Evolutionary conservation across 2,888 invertebrate genomes (phyloP).

Genomic region (Patella depressa): DNA sequence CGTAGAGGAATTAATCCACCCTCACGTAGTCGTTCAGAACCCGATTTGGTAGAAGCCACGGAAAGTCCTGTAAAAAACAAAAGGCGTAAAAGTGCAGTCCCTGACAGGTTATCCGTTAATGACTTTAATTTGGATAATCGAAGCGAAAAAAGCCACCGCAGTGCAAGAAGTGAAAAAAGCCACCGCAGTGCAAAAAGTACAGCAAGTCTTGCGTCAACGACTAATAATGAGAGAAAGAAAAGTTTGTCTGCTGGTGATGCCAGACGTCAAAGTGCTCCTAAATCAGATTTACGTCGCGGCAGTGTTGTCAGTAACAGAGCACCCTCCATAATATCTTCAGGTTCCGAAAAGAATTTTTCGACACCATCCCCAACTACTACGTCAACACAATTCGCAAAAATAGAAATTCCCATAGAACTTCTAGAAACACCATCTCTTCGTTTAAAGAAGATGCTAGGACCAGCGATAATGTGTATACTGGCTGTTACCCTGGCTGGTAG

Average conservation of each 20-base stretch:
- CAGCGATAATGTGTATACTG: conserved; percentile 49
- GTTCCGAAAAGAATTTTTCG: background rate
- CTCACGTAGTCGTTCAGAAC: background rate
- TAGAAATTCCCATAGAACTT: conserved; percentile 33
- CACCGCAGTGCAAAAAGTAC: background rate
- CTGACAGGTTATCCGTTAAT: background rate
- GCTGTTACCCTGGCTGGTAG: conserved; percentile 51
- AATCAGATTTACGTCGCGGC: background rate
- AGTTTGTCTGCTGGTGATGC: background rate
- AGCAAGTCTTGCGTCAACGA: background rate
- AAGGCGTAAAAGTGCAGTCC: background rate
- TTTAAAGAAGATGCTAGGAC: conserved; percentile 38
- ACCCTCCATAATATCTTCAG: background rate
- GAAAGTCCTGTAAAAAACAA: background rate
- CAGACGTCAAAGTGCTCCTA: background rate
- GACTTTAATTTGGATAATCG: background rate
- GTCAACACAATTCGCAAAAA: conserved; percentile 16
- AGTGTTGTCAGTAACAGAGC: background rate
- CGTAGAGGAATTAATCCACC: conserved; percentile 8
- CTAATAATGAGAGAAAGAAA: background rate
- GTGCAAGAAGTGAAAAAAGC: background rate
- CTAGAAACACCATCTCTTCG: conserved; percentile 22
- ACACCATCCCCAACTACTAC: background rate
- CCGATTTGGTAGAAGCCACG: background rate
- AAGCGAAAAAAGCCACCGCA: background rate